Conservation (phyloP, 2,888 invertebrate genomes). For the Tiphia femorata region DNA sequence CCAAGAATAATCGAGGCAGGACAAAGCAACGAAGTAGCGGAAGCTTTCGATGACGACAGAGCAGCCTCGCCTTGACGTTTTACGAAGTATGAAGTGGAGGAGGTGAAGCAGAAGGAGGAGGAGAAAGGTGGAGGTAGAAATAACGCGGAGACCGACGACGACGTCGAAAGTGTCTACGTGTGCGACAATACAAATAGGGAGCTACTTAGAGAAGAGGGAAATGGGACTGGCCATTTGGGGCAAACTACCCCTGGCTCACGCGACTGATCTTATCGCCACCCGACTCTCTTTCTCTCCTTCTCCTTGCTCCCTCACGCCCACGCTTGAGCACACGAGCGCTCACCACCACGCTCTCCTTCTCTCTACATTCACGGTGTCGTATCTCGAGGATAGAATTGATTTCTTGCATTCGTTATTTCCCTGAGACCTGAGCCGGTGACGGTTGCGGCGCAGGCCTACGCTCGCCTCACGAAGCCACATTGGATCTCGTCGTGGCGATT, state of each 20-base stretch:
- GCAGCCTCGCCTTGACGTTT: too few relatives aligned
- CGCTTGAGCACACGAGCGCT: neutral
- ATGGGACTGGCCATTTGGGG: conserved; percentile 58
- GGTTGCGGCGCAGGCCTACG: too few relatives aligned
- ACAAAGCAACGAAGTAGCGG: too few relatives aligned
- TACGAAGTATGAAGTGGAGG: too few relatives aligned
- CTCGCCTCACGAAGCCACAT: too few relatives aligned
- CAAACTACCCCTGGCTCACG: conserved; percentile 59
- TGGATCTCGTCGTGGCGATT: too few relatives aligned
- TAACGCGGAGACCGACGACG: conserved; percentile 25
- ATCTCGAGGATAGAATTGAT: conserved; percentile 46
- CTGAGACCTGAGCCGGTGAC: conserved; percentile 23
- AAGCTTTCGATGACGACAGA: conserved; percentile 24
- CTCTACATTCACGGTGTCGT: conserved; percentile 8
- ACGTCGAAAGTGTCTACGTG: conserved; percentile 28
- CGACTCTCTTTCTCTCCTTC: conserved; percentile 27
- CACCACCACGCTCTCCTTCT: neutral
- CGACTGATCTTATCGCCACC: conserved; percentile 60
- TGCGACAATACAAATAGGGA: conserved; percentile 45
- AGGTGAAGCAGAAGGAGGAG: conserved; percentile 10
- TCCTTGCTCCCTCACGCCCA: conserved; percentile 15
- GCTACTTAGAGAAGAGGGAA: conserved; percentile 53
- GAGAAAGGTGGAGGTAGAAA: conserved; percentile 6
- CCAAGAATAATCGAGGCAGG: too few relatives aligned
- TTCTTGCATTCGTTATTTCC: conserved; percentile 50